Evolutionary conservation across 2,113 vertebrate species (phyloP), one percentile per base, ranked within the genome.

Genomic region (Australoheros scitulus): DNA sequence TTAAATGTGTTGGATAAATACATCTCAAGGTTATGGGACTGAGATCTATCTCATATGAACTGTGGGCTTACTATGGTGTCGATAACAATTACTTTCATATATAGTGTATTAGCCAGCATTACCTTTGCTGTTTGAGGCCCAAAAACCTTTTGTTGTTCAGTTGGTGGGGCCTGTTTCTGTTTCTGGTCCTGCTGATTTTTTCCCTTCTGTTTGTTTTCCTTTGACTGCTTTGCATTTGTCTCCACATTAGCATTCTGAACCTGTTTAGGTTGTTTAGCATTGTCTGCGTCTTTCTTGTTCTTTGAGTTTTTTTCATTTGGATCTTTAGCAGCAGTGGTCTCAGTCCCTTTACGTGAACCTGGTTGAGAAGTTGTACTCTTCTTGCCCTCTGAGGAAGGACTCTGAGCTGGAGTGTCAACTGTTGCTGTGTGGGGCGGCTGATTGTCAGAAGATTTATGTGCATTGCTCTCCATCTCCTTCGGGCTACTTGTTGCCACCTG

Each of bases 181-280:
- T 89, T 78, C 14, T n/a, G 79, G 7, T 82, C 63, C 1, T 83
- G 64, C 3, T 82, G 81, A 59, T 2, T 61, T 17, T 89, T 90
- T 8, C 8, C 81, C 36, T 64, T 82, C 36, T 57, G 59, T 41
- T 13, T 10, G 57, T 60, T 29, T 29, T 47, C 57, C 38, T 61
- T 41, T 1, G 41, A 74, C 32, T 75, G 68, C 43, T 68, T 88
- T 15, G 3, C 38, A 38, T 84, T 91, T 29, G 34, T 22, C 34
- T 92, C 52, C 29, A 75, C 6, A 10, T 90, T 92, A 36, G 90
- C 90, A 43, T 92, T 93, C 1, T 86, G 87, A 78, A 93, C 92
- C 60, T 47, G 41, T 20, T 60, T 6, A 7, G 86, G 18, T n/a
- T 89, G 81, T 78, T 81, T 81, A 3, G 50, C 34, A 24, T 11